Percentiles rank a stretch among this genome's conserved stretches.
phyloP scores from a whole-genome alignment of 2,888 invertebrate genomes.

The Melanophora roralis region DNA sequence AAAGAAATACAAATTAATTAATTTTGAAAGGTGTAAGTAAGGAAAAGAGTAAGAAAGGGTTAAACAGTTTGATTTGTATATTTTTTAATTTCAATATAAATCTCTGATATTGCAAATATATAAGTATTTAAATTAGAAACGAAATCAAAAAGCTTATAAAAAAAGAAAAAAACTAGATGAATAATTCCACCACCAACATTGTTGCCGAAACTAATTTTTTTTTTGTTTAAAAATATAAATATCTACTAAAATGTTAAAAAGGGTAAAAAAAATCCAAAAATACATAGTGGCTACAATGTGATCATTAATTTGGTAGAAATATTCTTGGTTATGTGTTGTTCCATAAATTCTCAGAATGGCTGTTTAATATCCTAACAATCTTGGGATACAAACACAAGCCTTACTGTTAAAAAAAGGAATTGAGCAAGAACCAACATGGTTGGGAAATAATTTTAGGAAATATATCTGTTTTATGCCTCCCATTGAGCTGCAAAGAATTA shows the following conservation, averaged over 20 bases:
- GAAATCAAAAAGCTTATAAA: slow-evolving; percentile 24
- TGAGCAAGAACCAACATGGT: slow-evolving; percentile 19
- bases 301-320: slow-evolving; percentile 42
- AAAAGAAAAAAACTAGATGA: no score
- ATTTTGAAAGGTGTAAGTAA: not conserved
- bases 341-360: slow-evolving; percentile 54
- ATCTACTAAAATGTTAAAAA: slow-evolving; percentile 1
- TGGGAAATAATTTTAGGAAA: slow-evolving; percentile 43
- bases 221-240: slow-evolving; percentile 40
- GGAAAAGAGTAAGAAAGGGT: slow-evolving; percentile 20
- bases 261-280: slow-evolving; percentile 1
- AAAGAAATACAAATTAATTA: slow-evolving; percentile 55
- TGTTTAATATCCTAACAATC: slow-evolving; percentile 54
- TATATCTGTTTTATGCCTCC: slow-evolving; percentile 55
- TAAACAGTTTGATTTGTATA: not conserved
- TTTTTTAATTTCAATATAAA: slow-evolving; percentile 24
- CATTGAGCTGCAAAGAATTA: slow-evolving; percentile 42
- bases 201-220: slow-evolving; percentile 46
- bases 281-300: slow-evolving; percentile 19
- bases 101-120: slow-evolving; percentile 13
- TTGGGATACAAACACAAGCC: slow-evolving; percentile 47
- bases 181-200: not conserved
- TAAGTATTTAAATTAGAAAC: slow-evolving; percentile 37
- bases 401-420: slow-evolving; percentile 17
- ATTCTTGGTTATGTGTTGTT: slow-evolving; percentile 38